phyloP scores from a whole-genome alignment of 1,140 invertebrate genomes.

The Campodea augens region DNA sequence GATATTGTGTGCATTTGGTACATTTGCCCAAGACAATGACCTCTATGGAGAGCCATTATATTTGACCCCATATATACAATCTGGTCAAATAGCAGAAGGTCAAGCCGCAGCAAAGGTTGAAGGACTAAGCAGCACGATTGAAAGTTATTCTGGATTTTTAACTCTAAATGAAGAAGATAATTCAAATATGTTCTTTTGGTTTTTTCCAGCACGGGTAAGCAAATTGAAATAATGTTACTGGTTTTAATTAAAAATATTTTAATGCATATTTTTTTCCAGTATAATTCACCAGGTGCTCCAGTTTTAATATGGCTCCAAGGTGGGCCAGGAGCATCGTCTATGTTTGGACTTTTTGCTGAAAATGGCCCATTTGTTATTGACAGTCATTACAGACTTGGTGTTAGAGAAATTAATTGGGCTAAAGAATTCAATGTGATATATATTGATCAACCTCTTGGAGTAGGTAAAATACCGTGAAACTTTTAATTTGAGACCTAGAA shows the following conservation, averaged over 20 bases:
- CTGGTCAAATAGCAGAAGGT: slow-evolving; percentile 20
- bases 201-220: slow-evolving; percentile 27
- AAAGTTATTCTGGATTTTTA: slow-evolving; percentile 26
- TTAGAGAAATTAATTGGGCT: slow-evolving; percentile 22
- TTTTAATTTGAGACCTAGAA: background rate
- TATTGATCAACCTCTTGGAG: slow-evolving; percentile 29
- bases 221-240: slow-evolving; percentile 9
- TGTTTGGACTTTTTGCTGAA: slow-evolving; percentile 31
- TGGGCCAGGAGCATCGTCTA: slow-evolving; percentile 29
- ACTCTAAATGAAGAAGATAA: slow-evolving; percentile 26
- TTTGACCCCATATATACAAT: slow-evolving; percentile 22
- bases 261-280: slow-evolving; percentile 13
- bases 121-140: background rate
- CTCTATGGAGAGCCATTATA: slow-evolving; percentile 23
- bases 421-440: slow-evolving; percentile 27
- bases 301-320: slow-evolving; percentile 35
- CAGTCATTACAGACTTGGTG: background rate
- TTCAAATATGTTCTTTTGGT: slow-evolving; percentile 33
- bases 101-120: slow-evolving; percentile 1
- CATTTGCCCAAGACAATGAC: too few species aligned
- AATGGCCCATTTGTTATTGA: slow-evolving; percentile 25
- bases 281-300: slow-evolving; percentile 20
- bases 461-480: slow-evolving; percentile 8
- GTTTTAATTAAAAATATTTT: background rate
- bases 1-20: slow-evolving; percentile 12